Evolutionary conservation across 2,113 vertebrate genomes (phyloP), one percentile per base, ranked within the genome.

Genomic region (Rhabdomys dilectus): DNA sequence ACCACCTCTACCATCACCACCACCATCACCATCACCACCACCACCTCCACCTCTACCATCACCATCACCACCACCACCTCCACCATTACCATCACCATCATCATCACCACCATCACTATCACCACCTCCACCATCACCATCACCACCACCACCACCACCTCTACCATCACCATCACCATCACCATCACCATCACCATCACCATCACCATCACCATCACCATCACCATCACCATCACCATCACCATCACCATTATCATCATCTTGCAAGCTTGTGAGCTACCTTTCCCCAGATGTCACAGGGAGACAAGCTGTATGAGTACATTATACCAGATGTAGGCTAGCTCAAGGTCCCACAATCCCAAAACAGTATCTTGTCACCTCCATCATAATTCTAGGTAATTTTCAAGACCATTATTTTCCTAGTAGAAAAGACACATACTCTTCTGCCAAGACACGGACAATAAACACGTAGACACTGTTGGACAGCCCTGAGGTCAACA

Each of bases 321-420:
- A 91, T 58, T 66, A 45, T 19, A 17, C 21, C 36, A 70, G 45
- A 70, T 92, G 93, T 39, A 91, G 76, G 56, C 77, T 45, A 48
- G 9, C 9, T 62, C 34, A 88, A 42, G 7, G 45, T 75, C 39
- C 22, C 26, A n/a, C 36, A 92, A 34, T 96, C 93, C 80, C 68
- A 60, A 93, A 72, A 82, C 12, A 93, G n/a, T 78, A 80, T 5
- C 16, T 39, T 2, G 85, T 95, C 68, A 80, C 4, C 78, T 91
- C 26, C 51, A 70, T 91, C 87, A 4, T 36, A 95, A 92, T 73
- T 93, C 66, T 78, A 94, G 62, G 39, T 21, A 89, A 60, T 66
- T 92, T 92, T 64, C 45, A 48, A 93, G 72, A 88, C 9, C 26
- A 56, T 93, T 90, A 81, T 56, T 93, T 76, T 92, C 91, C 39